These are phyloP conservation scores for Entelurus aequoreus DNA, from an alignment of 2,113 vertebrate genomes.

Conservation along the genomic window DNA sequence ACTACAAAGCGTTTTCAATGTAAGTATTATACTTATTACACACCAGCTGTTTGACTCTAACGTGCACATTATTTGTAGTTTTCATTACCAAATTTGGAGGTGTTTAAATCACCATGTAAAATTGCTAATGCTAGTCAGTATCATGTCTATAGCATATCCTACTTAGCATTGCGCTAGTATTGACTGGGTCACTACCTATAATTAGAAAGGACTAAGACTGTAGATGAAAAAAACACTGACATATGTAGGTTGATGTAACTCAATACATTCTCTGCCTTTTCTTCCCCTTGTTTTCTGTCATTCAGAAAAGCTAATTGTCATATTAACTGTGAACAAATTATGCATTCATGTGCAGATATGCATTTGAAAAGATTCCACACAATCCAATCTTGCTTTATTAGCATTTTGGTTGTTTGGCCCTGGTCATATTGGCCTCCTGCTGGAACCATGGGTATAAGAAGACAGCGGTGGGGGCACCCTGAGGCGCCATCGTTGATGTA, in stretches of 20 bases:
- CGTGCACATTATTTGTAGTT: no score
- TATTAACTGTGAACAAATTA: not conserved
- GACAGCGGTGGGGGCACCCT: constrained; percentile 24
- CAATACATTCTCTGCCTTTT: not conserved
- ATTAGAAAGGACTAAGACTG: not conserved
- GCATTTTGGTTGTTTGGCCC: not conserved
- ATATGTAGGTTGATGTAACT: not conserved
- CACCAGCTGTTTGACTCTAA: no score
- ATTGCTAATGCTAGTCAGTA: no score
- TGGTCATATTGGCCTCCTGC: constrained; percentile 13
- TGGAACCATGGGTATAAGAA: constrained; percentile 20
- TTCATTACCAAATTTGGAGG: no score
- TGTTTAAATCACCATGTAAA: no score
- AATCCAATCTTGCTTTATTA: constrained; percentile 8
- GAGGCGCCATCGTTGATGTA: constrained; percentile 55
- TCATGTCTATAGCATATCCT: no score
- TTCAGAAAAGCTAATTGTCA: not conserved
- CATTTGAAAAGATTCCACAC: not conserved
- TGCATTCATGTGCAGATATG: not conserved
- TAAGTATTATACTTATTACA: no score
- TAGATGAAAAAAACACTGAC: not conserved
- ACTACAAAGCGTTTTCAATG: no score
- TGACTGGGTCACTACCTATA: no score
- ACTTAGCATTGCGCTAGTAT: no score
- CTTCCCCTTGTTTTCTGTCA: not conserved